A percentile compares a stretch with the other conserved stretches of the same genome.
Evolutionary conservation across 2,888 invertebrate genomes (phyloP).

Genomic region (Celastrina argiolus): DNA sequence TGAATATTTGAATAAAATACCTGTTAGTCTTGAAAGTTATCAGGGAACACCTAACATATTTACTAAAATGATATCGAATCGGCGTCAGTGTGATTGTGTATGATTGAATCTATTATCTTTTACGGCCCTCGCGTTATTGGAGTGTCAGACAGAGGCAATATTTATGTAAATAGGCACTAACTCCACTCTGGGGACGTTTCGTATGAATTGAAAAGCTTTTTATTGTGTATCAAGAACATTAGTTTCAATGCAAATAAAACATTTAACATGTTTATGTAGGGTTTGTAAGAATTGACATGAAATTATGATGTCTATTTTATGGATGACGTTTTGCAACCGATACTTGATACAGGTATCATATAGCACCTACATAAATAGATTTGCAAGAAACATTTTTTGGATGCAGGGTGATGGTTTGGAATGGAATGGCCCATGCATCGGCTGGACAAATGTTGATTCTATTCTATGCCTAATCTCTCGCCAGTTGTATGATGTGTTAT

Average conservation of each 20-base stretch:
- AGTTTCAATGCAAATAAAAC: not conserved
- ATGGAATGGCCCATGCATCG: no score
- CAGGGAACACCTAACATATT: constrained; percentile 22
- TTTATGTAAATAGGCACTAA: constrained; percentile 29
- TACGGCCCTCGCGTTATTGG: constrained; percentile 27
- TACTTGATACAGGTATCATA: not conserved
- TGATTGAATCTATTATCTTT: constrained; percentile 30
- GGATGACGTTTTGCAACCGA: not conserved
- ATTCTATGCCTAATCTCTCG: no score
- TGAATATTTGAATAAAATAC: constrained; percentile 23
- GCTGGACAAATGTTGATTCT: no score
- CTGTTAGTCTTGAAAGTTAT: constrained; percentile 22
- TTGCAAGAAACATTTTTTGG: no score
- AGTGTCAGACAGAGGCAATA: constrained; percentile 26
- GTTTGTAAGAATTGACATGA: not conserved
- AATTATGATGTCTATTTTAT: not conserved
- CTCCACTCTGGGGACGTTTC: constrained; percentile 16
- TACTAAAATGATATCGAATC: constrained; percentile 24
- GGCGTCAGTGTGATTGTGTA: constrained; percentile 24
- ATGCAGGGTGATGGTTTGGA: no score
- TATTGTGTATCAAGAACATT: constrained; percentile 20
- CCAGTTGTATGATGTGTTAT: no score
- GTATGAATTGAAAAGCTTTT: constrained; percentile 22
- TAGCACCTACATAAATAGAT: no score
- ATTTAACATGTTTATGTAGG: not conserved